Evolutionary conservation across 2,113 vertebrate genomes (phyloP), one percentile per base, ranked within the genome.

Genomic region (Myocastor coypus): DNA sequence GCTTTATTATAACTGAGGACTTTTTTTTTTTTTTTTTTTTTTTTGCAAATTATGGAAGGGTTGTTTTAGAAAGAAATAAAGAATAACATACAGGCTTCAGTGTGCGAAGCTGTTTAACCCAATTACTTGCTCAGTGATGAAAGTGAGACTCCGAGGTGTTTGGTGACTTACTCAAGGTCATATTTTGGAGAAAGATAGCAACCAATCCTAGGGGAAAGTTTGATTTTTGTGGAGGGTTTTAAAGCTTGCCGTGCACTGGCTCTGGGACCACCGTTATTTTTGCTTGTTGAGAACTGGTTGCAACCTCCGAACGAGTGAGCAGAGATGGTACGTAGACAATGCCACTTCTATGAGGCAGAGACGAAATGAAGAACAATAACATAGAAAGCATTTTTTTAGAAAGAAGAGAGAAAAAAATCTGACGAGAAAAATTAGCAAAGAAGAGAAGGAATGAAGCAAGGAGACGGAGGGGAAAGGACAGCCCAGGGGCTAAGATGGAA

Each of bases 1-100:
- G 19, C 92, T 96, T 95, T 83, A 69, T 73, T 87, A 82, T 19
- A 78, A 68, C 6, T 50, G 28, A 91, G n/a, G 66, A 34, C 22
- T 24, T n/a, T n/a, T n/a, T n/a, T n/a, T n/a, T n/a, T n/a, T n/a
- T n/a, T n/a, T n/a, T n/a, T 46, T 85, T 22, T 13, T 34, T 5
- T 24, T 55, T 86, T 96, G 52, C 66, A 81, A 94, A 89, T 40
- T 69, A 46, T 19, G 28, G 92, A 57, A 37, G 42, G 57, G 11
- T 34, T 32, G 17, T 78, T 88, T n/a, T n/a, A 19, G 52, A 77
- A 26, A 61, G 50, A 88, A 81, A 89, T 46, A 63, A 28, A 55
- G 4, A 14, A 19, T 78, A 42, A 7, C 19, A 68, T 59, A 59
- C 26, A 88, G 61, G 2, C 19, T 77, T 91, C 14, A 34, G 85